Evolutionary conservation across 2,113 vertebrate genomes (phyloP).

Genomic region (Cephalophus harveyi): DNA sequence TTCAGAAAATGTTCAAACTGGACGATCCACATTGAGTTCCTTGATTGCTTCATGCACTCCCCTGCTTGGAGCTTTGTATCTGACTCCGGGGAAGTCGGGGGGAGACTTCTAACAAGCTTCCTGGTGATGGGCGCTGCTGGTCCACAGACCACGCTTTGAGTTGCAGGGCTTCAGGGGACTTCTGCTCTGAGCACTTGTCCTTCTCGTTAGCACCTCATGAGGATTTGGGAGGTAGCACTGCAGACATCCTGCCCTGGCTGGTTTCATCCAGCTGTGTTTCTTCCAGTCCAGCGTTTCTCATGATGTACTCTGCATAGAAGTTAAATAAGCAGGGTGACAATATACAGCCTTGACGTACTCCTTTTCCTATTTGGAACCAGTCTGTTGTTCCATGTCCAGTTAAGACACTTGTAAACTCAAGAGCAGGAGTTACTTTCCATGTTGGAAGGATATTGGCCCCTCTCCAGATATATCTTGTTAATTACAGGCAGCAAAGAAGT

Average conservation of each 20-base stretch:
- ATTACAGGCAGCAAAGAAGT: not conserved
- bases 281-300: no score
- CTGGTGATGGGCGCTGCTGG: not conserved
- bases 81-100: rapidly evolving
- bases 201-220: not conserved
- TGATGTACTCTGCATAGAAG: no score
- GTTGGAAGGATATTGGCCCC: not conserved
- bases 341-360: no score
- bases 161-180: not conserved
- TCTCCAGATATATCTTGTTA: not conserved
- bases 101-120: not conserved
- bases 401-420: not conserved
- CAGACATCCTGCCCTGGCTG: not conserved
- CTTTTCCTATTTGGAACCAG: no score
- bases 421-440: not conserved
- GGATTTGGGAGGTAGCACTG: not conserved
- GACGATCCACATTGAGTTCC: not conserved
- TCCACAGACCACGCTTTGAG: no score
- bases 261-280: not conserved
- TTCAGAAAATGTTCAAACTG: not conserved
- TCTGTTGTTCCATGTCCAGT: no score
- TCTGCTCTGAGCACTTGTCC: not conserved
- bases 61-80: not conserved
- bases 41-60: not conserved
- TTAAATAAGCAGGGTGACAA: no score